A percentile compares a stretch with the other conserved stretches of the same genome.
These are phyloP conservation scores for Eupithecia subfuscata DNA, from an alignment of 2,888 invertebrate genomes.

Conservation along the genomic window DNA sequence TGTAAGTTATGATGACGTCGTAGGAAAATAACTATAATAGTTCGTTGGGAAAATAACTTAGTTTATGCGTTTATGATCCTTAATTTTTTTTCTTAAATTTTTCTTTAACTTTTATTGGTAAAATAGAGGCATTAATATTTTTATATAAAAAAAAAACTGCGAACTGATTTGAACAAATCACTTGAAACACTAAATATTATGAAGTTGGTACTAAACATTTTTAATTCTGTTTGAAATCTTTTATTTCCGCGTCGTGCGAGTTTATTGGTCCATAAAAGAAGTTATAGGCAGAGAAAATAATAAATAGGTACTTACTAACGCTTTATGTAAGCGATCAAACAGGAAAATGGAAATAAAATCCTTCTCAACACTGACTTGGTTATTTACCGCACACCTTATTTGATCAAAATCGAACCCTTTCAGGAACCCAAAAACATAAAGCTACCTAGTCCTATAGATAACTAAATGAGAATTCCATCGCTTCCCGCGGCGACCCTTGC, in stretches of 20 bases:
- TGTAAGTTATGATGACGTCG: no score
- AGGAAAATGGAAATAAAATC: not conserved
- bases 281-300: not conserved
- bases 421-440: not conserved
- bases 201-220: not conserved
- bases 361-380: not conserved
- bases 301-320: no score
- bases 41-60: not conserved
- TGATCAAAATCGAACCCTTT: not conserved
- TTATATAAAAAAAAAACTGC: not conserved
- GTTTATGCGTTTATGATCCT: not conserved
- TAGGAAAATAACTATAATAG: not conserved
- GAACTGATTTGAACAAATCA: no score
- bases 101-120: not conserved
- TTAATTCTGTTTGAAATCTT: not conserved
- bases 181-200: no score
- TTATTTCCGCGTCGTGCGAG: not conserved
- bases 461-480: constrained; percentile 14
- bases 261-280: not conserved
- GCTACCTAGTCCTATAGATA: not conserved
- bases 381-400: not conserved
- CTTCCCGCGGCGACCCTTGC: constrained; percentile 16
- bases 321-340: not conserved
- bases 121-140: not conserved
- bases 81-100: not conserved